A percentile compares a stretch with the other conserved stretches of the same genome.
phyloP scores from a whole-genome alignment of 2,113 vertebrate genomes.

The Antechinus stuartii region DNA sequence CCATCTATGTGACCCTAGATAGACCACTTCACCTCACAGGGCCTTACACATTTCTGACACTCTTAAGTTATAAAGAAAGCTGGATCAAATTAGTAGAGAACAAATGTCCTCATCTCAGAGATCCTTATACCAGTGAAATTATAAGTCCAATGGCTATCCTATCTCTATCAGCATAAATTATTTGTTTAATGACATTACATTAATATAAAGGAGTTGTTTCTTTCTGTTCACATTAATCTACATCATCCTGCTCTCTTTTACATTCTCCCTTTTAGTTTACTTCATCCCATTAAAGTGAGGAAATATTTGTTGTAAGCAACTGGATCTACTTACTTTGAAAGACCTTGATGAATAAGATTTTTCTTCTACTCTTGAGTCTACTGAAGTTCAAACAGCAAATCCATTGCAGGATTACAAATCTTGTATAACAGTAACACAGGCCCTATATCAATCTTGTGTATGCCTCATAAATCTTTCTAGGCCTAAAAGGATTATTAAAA shows the following conservation, averaged over 20 bases:
- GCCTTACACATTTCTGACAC: not conserved
- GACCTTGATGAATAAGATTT: not conserved
- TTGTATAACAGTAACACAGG: not conserved
- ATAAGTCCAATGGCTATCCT: not conserved
- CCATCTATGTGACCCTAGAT: not conserved
- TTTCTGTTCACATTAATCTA: not conserved
- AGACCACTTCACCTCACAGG: not conserved
- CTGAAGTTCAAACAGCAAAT: not conserved
- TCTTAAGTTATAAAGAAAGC: not conserved
- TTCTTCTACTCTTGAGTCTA: not conserved
- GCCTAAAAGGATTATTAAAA: constrained; percentile 1
- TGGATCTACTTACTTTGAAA: constrained; percentile 4
- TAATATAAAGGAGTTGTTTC: not conserved
- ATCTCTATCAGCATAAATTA: not conserved
- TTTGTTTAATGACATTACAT: constrained; percentile 36
- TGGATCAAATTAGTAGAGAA: not conserved
- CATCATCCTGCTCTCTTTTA: not conserved
- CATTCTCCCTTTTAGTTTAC: not conserved
- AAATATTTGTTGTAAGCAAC: not conserved
- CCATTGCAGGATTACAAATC: not conserved
- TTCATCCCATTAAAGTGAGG: not conserved
- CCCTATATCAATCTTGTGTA: constrained; percentile 4
- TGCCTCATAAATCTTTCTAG: constrained; percentile 36
- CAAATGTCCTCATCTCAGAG: not conserved
- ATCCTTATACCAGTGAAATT: not conserved